These are phyloP conservation scores for Limonius californicus DNA, from an alignment of 1,140 invertebrate genomes.

Conservation along the genomic window DNA sequence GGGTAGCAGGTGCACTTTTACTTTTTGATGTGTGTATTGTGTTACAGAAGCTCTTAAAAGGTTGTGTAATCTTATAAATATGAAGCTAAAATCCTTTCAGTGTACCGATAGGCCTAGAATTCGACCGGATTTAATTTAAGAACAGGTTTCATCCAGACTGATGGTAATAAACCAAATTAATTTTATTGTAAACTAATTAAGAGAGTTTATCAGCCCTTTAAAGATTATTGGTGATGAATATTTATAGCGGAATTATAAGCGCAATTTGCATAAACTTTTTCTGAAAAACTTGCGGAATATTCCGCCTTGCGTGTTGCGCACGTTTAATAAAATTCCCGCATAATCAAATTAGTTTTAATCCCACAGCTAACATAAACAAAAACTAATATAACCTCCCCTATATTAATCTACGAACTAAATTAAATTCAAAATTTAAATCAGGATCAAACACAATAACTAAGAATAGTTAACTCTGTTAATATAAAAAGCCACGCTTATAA, in stretches of 20 bases:
- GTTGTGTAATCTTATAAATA: not conserved
- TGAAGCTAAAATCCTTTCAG: conserved; percentile 23
- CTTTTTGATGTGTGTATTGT: not conserved
- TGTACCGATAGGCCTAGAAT: conserved; percentile 28
- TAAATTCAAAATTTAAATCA: conserved; percentile 26
- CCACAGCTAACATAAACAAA: conserved; percentile 17
- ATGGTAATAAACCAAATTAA: conserved; percentile 25
- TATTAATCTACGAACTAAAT: conserved; percentile 18
- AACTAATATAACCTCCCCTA: conserved; percentile 18
- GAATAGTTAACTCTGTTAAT: conserved; percentile 25
- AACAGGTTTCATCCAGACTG: conserved; percentile 19
- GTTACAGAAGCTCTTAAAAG: not conserved
- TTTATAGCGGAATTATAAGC: conserved; percentile 23
- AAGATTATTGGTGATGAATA: conserved; percentile 30
- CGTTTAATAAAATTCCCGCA: conserved; percentile 16
- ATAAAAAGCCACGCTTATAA: conserved; percentile 15
- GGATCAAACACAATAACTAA: conserved; percentile 12
- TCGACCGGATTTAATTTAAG: conserved; percentile 11
- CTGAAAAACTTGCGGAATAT: not conserved
- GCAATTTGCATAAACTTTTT: conserved; percentile 6
- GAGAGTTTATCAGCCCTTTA: conserved; percentile 28
- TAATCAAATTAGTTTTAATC: conserved; percentile 9
- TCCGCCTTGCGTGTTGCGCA: not conserved
- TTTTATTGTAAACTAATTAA: conserved; percentile 30
- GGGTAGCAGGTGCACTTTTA: not conserved